Evolutionary conservation across 2,797 vertebrate species (phyloP).

Genomic region (Pitangus sulphuratus): DNA sequence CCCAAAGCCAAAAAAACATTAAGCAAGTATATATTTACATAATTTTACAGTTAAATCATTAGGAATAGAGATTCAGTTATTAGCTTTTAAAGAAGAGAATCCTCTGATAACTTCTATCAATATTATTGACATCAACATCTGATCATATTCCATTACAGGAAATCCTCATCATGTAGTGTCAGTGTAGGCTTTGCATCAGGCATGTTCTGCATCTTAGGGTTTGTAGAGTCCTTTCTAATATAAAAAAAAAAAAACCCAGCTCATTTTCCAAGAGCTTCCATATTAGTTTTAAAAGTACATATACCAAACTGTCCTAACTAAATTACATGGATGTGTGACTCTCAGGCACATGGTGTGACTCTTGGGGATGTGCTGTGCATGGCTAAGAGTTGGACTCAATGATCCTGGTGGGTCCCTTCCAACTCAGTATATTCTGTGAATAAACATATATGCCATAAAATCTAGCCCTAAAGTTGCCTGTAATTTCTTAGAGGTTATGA

Average conservation of each 20-base stretch:
- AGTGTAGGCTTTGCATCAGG: neutral
- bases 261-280: neutral
- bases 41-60: neutral
- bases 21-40: neutral
- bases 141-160: neutral
- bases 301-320: neutral
- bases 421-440: neutral
- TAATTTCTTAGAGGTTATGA: neutral
- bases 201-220: neutral
- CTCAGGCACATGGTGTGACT: neutral
- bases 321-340: neutral
- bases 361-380: neutral
- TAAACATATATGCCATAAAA: neutral
- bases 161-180: neutral
- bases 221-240: neutral
- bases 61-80: neutral
- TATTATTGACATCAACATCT: neutral
- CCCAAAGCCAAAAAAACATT: fast-evolving
- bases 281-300: neutral
- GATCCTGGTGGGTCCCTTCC: neutral
- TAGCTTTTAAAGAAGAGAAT: neutral
- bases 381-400: fast-evolving
- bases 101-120: neutral
- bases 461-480: neutral
- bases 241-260: neutral